Conservation (phyloP, 2,888 invertebrate species). For the Tachina fera region DNA sequence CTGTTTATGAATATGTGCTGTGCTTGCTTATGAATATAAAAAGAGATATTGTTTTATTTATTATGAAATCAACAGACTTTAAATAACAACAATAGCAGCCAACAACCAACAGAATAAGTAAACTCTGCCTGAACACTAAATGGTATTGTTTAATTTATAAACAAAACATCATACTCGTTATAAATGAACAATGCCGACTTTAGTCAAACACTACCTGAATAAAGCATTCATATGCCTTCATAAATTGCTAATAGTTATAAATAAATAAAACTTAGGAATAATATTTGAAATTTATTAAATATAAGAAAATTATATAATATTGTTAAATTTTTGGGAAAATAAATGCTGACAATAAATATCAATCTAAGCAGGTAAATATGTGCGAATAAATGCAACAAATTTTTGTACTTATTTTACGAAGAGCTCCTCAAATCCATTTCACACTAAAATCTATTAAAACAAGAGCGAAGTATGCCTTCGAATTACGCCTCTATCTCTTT, state of each 20-base stretch:
- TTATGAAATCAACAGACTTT: conserved; percentile 70
- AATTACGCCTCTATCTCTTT: no score
- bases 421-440: no score
- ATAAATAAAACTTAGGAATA: conserved; percentile 18
- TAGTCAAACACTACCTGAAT: conserved; percentile 34
- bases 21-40: conserved; percentile 25
- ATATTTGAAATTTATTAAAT: neutral
- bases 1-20: neutral
- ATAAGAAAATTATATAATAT: neutral
- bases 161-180: conserved; percentile 41
- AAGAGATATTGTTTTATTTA: conserved; percentile 66
- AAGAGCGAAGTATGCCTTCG: no score
- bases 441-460: no score
- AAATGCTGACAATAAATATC: no score
- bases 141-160: conserved; percentile 63
- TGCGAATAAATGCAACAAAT: no score
- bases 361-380: no score
- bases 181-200: conserved; percentile 49
- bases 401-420: no score
- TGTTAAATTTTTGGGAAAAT: no score
- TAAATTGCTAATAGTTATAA: conserved; percentile 33
- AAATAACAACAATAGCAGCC: conserved; percentile 58
- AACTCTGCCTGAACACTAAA: conserved; percentile 54
- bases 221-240: neutral
- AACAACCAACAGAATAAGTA: conserved; percentile 29